Conservation (phyloP, 2,888 invertebrate species). For the Neoscelio sp. region DNA sequence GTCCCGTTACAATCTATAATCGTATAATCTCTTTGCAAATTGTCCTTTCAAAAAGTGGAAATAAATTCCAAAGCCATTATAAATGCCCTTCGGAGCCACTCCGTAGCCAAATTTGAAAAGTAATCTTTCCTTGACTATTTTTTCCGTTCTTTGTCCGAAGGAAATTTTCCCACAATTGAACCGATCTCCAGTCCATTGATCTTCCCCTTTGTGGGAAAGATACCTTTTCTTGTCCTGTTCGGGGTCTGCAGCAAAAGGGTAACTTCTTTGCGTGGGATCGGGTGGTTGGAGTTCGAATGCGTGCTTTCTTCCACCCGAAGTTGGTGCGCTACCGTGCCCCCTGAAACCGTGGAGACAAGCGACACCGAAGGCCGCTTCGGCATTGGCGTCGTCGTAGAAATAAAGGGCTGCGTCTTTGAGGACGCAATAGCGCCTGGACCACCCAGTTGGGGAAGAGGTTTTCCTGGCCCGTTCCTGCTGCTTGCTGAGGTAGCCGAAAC, state of each 20-base stretch:
- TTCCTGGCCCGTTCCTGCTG: conserved; percentile 84
- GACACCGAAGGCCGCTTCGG: conserved; percentile 95
- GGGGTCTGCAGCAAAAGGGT: conserved; percentile 96
- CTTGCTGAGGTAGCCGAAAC: conserved; percentile 96
- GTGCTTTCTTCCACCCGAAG: conserved; percentile 92
- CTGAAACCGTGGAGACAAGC: conserved; percentile 97
- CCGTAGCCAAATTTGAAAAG: too few species aligned
- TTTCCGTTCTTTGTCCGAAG: neutral
- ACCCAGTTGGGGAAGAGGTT: conserved; percentile 93
- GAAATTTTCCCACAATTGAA: conserved; percentile 2
- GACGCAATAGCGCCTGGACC: conserved; percentile 96
- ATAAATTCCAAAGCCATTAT: too few species aligned
- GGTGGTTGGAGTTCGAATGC: conserved; percentile 96
- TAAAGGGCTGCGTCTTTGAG: conserved; percentile 97
- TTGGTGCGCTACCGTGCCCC: conserved; percentile 91
- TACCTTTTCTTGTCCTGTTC: conserved; percentile 98
- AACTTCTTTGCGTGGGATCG: conserved; percentile 93
- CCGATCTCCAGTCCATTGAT: too few species aligned
- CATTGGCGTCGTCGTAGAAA: conserved; percentile 95
- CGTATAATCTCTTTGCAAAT: conserved; percentile 1
- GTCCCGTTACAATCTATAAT: neutral
- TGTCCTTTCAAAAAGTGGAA: too few species aligned
- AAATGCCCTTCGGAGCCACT: too few species aligned
- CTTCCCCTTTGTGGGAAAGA: neutral
- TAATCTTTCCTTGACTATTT: too few species aligned